Base-by-base conservation (phyloP, 2,113 vertebrate genomes). In the Probosciger aterrimus region DNA sequence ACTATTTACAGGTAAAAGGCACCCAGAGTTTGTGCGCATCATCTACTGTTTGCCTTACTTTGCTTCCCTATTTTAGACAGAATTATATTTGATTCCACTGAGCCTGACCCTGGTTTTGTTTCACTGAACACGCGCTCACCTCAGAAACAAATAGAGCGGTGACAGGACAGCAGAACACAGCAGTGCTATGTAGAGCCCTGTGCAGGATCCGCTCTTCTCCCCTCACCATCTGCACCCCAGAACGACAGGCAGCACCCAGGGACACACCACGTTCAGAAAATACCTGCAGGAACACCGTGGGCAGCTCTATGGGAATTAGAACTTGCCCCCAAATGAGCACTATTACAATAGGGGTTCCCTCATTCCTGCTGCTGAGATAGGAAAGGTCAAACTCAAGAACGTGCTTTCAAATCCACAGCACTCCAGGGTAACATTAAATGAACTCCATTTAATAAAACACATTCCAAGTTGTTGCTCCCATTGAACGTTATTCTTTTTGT, bases 361-460 rank as follows among this genome's bases (percentile, higher is more conserved):
- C 60, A 5, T 63, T 95, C 37, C 35, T 47, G 25, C 89, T 86
- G 47, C 47, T 65, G 71, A 71, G 41, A 64, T 35, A 63, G 7
- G 43, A 71, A 87, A 70, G 68, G 80, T 82, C 60, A 43, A 52
- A 82, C 79, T 81, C 79, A 82, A 59, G 67, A 95, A 95, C 19
- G 76, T 57, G 60, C 60, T 90, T 81, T 65, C 84, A 78, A 93
- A 88, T 55, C 92, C 92, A 87, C 53, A 69, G 69, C 82, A 91
- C 95, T 95, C 93, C 19, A 33, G 94, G 82, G 92, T 73, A 74
- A 44, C 77, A 93, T 94, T 88, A 88, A 87, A 85, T 43, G 37
- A 77, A 80, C 71, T 86, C 53, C 47, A 18, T 90, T 95, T 94
- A 95, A 96, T 94, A 96, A 96, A 95, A 95, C 87, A 94, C 93